A percentile compares a stretch with the other conserved stretches of the same genome.
Evolutionary conservation across 2,888 invertebrate genomes (phyloP).

Genomic region (Papilio protenor): DNA sequence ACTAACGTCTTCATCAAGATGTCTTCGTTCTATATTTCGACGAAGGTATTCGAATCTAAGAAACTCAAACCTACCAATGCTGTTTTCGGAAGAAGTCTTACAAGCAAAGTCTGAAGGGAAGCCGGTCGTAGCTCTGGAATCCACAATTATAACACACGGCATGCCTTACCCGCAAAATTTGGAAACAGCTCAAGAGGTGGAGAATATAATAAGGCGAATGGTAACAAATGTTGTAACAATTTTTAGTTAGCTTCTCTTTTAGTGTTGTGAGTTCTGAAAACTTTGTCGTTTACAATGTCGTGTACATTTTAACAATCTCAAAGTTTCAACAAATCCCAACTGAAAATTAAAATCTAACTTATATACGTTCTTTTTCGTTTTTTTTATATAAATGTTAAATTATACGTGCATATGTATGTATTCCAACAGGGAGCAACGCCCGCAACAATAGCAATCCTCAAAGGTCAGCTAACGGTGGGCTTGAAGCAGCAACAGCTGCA

Average conservation of each 20-base stretch:
- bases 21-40: constrained; percentile 42
- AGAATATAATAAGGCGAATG: constrained; percentile 88
- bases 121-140: constrained; percentile 97
- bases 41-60: not conserved
- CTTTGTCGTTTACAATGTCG: not conserved
- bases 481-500: constrained; percentile 86
- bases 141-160: constrained; percentile 99
- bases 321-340: not conserved
- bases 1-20: not conserved
- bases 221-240: constrained; percentile 63
- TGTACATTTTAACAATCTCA: too few relatives aligned
- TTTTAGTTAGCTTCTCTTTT: not conserved
- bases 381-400: not conserved
- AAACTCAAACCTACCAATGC: constrained; percentile 52
- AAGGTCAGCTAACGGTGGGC: constrained; percentile 93
- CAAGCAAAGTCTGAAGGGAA: constrained; percentile 85
- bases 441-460: constrained; percentile 95
- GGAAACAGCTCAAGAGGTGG: constrained; percentile 92
- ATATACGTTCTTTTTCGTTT: not conserved
- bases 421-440: constrained; percentile 90
- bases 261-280: not conserved
- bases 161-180: constrained; percentile 98
- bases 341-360: not conserved
- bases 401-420: not conserved
- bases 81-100: constrained; percentile 86